Evolutionary conservation across 2,797 vertebrate genomes (phyloP).

Genomic region (Paratrypauchen microcephalus): DNA sequence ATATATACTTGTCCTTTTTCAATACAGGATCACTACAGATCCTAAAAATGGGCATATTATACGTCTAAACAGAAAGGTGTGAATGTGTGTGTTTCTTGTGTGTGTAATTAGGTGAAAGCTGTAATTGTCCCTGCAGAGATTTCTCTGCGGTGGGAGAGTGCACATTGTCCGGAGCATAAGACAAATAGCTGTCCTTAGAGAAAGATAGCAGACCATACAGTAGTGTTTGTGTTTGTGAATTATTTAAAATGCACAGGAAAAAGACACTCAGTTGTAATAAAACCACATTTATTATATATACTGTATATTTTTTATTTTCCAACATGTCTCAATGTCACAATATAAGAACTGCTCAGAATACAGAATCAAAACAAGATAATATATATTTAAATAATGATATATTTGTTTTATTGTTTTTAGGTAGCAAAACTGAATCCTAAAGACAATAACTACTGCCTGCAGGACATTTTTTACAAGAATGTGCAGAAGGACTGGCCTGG

Average conservation of each 20-base stretch:
- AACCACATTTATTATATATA: neutral
- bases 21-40: neutral
- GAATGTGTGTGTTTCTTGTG: slow-evolving; percentile 2
- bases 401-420: slow-evolving; percentile 43
- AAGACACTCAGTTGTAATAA: neutral
- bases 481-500: slow-evolving; percentile 76
- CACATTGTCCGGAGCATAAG: slow-evolving; percentile 48
- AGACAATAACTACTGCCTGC: slow-evolving; percentile 76
- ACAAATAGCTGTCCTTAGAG: slow-evolving; percentile 52
- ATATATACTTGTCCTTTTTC: neutral
- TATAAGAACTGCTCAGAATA: neutral
- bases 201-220: slow-evolving; percentile 19
- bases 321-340: neutral
- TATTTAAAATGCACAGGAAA: slow-evolving; percentile 6
- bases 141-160: slow-evolving; percentile 52
- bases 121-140: slow-evolving; percentile 68
- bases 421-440: slow-evolving; percentile 75
- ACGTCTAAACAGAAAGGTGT: too few relatives aligned
- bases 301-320: too few relatives aligned
- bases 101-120: slow-evolving; percentile 66
- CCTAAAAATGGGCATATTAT: too few relatives aligned
- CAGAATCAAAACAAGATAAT: neutral
- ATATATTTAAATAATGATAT: neutral
- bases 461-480: slow-evolving; percentile 69
- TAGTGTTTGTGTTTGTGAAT: neutral